Conservation (phyloP, 2,888 invertebrate genomes). For the Synergus itoensis region DNA sequence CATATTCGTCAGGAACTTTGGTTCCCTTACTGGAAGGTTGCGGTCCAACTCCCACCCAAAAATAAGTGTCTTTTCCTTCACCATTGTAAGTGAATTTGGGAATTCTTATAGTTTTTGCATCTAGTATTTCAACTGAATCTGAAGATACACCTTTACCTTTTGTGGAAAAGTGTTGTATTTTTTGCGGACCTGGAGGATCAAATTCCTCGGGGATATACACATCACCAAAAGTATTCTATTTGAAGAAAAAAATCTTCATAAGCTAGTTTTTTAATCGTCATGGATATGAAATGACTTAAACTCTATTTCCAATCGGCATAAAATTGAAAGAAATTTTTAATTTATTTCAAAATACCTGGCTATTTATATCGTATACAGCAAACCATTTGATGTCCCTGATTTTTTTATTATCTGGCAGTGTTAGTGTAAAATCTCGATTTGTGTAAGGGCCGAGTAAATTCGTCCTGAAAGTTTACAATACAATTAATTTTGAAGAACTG, state of each 20-base stretch:
- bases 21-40: slow-evolving; percentile 90
- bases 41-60: slow-evolving; percentile 94
- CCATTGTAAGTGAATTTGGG: slow-evolving; percentile 90
- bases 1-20: slow-evolving; percentile 93
- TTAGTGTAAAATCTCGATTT: slow-evolving; percentile 90
- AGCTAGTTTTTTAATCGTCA: slow-evolving; percentile 8
- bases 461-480: slow-evolving; percentile 81
- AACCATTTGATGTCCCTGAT: slow-evolving; percentile 94
- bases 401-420: slow-evolving; percentile 91
- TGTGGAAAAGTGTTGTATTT: slow-evolving; percentile 81
- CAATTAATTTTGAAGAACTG: too few relatives aligned
- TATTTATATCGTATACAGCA: slow-evolving; percentile 91
- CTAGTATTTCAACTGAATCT: slow-evolving; percentile 86
- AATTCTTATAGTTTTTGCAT: slow-evolving; percentile 89
- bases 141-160: slow-evolving; percentile 85
- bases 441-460: slow-evolving; percentile 92
- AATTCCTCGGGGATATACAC: slow-evolving; percentile 94
- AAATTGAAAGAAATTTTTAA: not conserved
- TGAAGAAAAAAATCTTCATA: not conserved
- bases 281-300: not conserved
- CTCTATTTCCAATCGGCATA: too few relatives aligned
- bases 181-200: slow-evolving; percentile 88
- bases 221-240: slow-evolving; percentile 91
- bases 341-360: slow-evolving; percentile 79
- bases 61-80: slow-evolving; percentile 86